phyloP scores from a whole-genome alignment of 37 sponge, comb jelly and placozoan species.

The Crambe crambe region DNA sequence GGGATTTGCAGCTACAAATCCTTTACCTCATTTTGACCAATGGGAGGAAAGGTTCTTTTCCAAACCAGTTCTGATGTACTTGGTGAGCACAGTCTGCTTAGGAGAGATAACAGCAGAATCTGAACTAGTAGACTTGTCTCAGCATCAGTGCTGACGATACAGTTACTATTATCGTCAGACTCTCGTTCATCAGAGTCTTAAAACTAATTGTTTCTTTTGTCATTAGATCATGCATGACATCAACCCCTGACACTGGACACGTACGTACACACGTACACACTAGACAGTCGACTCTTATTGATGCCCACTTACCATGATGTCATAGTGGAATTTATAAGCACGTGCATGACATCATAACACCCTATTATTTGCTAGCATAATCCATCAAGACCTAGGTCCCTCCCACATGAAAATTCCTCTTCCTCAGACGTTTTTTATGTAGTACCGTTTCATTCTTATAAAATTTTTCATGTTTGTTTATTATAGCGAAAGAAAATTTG shows the following conservation, averaged over 20 bases:
- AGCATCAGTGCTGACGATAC: not conserved
- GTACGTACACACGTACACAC: too few species aligned
- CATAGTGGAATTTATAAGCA: not conserved
- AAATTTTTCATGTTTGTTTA: too few species aligned
- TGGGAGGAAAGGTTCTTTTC: conserved; percentile 12
- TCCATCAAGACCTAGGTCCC: not conserved
- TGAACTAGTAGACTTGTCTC: not conserved
- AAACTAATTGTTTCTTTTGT: too few species aligned
- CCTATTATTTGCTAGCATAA: not conserved
- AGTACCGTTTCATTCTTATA: too few species aligned
- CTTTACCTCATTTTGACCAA: not conserved
- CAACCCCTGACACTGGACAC: not conserved
- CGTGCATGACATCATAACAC: too few species aligned
- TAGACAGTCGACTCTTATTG: not conserved
- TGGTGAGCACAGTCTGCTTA: not conserved
- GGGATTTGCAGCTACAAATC: conserved; percentile 10
- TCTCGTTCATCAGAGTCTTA: too few species aligned
- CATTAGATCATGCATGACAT: too few species aligned
- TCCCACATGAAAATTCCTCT: too few species aligned
- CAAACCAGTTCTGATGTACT: conserved; percentile 18
- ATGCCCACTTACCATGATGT: not conserved
- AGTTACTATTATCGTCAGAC: too few species aligned
- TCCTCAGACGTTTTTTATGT: too few species aligned
- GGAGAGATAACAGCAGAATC: not conserved
- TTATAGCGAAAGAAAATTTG: too few species aligned